These are phyloP conservation scores for Nothocercus julius DNA, from an alignment of 2,113 vertebrate species.

Conservation along the genomic window DNA sequence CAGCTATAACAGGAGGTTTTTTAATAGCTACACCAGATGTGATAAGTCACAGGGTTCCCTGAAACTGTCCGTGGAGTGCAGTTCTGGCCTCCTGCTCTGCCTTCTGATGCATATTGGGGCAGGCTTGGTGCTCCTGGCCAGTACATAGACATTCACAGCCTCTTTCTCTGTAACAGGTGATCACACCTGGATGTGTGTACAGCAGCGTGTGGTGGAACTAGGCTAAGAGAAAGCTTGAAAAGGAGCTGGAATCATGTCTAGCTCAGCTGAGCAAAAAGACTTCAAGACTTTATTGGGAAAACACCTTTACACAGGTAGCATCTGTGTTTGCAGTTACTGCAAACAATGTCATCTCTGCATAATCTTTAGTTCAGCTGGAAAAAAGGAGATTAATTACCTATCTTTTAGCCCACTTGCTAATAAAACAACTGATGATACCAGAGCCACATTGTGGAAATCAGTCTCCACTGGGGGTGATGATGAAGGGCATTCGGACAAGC, in stretches of 20 bases:
- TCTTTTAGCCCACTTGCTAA: background rate
- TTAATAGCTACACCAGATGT: background rate
- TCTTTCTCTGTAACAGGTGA: background rate
- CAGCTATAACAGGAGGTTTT: background rate
- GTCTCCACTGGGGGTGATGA: background rate
- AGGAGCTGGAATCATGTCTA: background rate
- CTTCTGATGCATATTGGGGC: background rate
- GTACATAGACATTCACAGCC: background rate
- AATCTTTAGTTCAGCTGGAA: background rate
- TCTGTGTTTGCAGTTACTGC: background rate
- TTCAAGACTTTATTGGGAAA: background rate
- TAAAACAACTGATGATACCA: background rate
- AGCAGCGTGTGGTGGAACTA: fast-evolving
- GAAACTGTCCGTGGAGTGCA: background rate
- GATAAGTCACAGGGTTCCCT: background rate
- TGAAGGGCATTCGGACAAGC: background rate
- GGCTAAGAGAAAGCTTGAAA: background rate
- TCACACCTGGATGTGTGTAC: no score
- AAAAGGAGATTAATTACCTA: background rate
- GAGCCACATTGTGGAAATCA: background rate
- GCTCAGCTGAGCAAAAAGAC: background rate
- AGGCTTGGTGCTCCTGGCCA: background rate
- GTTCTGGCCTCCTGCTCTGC: background rate
- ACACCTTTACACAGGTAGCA: background rate
- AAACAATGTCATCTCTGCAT: background rate